Conservation (phyloP, 2,888 invertebrate species). For the Thyatira batis region DNA sequence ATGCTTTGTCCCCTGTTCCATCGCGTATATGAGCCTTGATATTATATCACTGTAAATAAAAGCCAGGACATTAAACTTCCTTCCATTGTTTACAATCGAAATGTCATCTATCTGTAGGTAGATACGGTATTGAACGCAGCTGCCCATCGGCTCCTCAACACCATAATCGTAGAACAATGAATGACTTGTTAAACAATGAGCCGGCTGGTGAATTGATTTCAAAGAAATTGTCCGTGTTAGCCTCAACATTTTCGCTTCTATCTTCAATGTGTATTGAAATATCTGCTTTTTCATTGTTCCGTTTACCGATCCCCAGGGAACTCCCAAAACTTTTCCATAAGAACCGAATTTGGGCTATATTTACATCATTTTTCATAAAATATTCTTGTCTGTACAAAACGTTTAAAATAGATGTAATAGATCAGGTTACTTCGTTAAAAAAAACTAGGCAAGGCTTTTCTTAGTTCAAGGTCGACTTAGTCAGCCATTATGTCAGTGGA, state of each 20-base stretch:
- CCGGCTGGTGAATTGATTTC: not conserved
- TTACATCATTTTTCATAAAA: no score
- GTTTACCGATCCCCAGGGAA: no score
- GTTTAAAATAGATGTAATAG: no score
- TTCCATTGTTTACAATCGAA: conserved; percentile 28
- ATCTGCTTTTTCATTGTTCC: no score
- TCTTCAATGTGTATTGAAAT: not conserved
- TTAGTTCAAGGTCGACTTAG: no score
- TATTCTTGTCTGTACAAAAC: no score
- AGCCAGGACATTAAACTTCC: conserved; percentile 21
- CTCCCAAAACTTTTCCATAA: no score
- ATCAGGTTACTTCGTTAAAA: no score
- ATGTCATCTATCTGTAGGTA: conserved; percentile 6
- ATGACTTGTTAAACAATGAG: not conserved
- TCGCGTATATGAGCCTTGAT: not conserved
- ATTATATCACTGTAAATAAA: conserved; percentile 6
- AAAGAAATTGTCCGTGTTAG: conserved; percentile 1
- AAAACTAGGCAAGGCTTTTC: no score
- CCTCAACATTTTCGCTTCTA: not conserved
- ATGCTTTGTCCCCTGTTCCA: not conserved
- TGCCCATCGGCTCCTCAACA: conserved; percentile 12
- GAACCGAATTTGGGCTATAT: no score
- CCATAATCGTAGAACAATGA: conserved; percentile 26
- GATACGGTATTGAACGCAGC: conserved; percentile 7
- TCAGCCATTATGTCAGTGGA: no score